These are phyloP conservation scores for Nephrotoma flavescens DNA, from an alignment of 2,888 invertebrate genomes.

Conservation along the genomic window DNA sequence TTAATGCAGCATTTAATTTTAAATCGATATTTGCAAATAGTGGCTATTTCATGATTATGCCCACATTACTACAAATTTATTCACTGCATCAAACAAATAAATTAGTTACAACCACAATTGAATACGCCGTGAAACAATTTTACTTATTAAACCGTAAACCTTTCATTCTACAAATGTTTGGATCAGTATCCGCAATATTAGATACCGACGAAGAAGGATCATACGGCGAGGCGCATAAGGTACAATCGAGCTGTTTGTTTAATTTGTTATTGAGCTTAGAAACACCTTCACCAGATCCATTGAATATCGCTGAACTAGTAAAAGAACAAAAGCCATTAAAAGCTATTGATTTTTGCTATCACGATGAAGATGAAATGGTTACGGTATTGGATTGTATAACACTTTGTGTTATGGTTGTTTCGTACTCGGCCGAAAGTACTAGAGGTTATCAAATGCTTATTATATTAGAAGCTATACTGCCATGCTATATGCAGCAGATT, in stretches of 20 bases:
- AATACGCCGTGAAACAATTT: conserved; percentile 97
- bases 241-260: conserved; percentile 38
- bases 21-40: conserved; percentile 97
- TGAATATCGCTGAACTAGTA: conserved; percentile 82
- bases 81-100: conserved; percentile 96
- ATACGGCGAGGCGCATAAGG: conserved; percentile 85
- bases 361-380: conserved; percentile 95
- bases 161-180: conserved; percentile 98
- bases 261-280: conserved; percentile 82
- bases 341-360: conserved; percentile 96
- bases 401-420: conserved; percentile 97
- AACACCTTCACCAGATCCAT: conserved; percentile 84
- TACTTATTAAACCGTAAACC: conserved; percentile 96
- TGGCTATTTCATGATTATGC: conserved; percentile 95
- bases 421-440: conserved; percentile 92
- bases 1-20: conserved; percentile 95
- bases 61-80: conserved; percentile 89
- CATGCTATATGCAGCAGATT: conserved; percentile 88
- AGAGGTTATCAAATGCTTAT: conserved; percentile 85
- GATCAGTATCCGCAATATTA: conserved; percentile 89
- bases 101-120: conserved; percentile 85
- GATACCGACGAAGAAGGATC: conserved; percentile 80
- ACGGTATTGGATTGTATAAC: conserved; percentile 94
- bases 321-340: conserved; percentile 84
- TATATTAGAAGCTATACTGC: conserved; percentile 89